phyloP scores from a whole-genome alignment of 1,140 invertebrate species.

The Drosophila miranda region DNA sequence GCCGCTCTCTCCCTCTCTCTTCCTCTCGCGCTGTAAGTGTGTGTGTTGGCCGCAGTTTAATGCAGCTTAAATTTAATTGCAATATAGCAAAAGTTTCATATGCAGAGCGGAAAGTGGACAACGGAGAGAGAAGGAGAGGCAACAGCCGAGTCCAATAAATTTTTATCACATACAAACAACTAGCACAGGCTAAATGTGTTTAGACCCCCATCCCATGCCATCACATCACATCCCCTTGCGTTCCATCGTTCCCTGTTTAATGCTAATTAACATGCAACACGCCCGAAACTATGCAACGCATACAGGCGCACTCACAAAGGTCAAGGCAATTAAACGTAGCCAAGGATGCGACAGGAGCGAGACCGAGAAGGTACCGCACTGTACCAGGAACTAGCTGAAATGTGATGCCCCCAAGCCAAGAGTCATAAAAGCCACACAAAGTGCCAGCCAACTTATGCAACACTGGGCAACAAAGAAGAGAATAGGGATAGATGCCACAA shows the following conservation, averaged over 20 bases:
- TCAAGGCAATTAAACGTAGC: slow-evolving; percentile 73
- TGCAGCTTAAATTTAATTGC: slow-evolving; percentile 79
- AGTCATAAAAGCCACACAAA: slow-evolving; percentile 67
- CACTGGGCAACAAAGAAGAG: slow-evolving; percentile 11
- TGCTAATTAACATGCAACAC: slow-evolving; percentile 77
- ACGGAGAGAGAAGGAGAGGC: background rate
- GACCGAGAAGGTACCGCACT: slow-evolving; percentile 8
- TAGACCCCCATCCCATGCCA: background rate
- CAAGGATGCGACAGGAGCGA: slow-evolving; percentile 26
- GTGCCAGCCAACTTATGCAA: slow-evolving; percentile 50
- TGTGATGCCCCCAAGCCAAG: slow-evolving; percentile 33
- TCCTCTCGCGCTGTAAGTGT: slow-evolving; percentile 3
- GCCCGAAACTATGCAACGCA: slow-evolving; percentile 62
- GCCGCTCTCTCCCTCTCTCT: slow-evolving; percentile 2
- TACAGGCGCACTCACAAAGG: slow-evolving; percentile 46
- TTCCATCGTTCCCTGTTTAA: slow-evolving; percentile 54
- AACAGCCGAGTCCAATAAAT: slow-evolving; percentile 51
- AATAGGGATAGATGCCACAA: background rate
- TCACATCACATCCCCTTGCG: background rate
- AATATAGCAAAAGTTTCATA: slow-evolving; percentile 65
- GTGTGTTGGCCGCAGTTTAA: slow-evolving; percentile 48
- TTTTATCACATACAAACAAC: slow-evolving; percentile 63
- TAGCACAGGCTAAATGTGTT: slow-evolving; percentile 12
- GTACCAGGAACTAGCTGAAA: slow-evolving; percentile 24
- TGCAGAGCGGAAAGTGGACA: slow-evolving; percentile 3